Conservation (phyloP, 2,888 invertebrate genomes). For the Deilephila porcellus region DNA sequence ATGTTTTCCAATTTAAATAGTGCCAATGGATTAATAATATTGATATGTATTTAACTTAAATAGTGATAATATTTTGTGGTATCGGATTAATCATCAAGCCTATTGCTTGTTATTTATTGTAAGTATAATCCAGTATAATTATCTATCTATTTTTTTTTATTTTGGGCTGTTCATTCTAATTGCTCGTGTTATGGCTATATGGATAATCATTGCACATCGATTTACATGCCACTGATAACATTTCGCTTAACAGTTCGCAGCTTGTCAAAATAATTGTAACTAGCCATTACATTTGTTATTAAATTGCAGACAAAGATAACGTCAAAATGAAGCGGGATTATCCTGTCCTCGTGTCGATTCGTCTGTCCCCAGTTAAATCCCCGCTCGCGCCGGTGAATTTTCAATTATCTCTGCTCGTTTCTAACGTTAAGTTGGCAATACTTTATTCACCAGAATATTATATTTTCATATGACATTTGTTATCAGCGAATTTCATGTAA, state of each 20-base stretch:
- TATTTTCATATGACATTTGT: conserved; percentile 41
- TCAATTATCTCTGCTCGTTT: conserved; percentile 55
- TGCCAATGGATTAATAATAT: too few relatives aligned
- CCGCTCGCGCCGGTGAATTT: conserved; percentile 54
- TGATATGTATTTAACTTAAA: too few relatives aligned
- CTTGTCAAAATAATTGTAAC: neutral
- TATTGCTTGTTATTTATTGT: too few relatives aligned
- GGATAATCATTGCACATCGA: neutral
- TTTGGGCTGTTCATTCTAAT: neutral
- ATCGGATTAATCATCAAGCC: too few relatives aligned
- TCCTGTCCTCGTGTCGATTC: conserved; percentile 47
- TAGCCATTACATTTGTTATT: conserved; percentile 44
- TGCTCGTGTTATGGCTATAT: neutral
- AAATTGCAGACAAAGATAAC: conserved; percentile 56
- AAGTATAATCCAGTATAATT: too few relatives aligned
- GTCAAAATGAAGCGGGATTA: conserved; percentile 57
- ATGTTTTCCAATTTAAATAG: too few relatives aligned
- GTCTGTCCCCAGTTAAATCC: conserved; percentile 52
- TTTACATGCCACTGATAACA: neutral
- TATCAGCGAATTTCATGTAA: conserved; percentile 34
- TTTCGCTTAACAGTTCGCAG: neutral
- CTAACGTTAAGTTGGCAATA: conserved; percentile 52
- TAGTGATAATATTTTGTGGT: too few relatives aligned
- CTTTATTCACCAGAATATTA: conserved; percentile 43
- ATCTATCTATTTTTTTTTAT: neutral